phyloP scores from a whole-genome alignment of 2,888 invertebrate species.

The Cryptus armator region DNA sequence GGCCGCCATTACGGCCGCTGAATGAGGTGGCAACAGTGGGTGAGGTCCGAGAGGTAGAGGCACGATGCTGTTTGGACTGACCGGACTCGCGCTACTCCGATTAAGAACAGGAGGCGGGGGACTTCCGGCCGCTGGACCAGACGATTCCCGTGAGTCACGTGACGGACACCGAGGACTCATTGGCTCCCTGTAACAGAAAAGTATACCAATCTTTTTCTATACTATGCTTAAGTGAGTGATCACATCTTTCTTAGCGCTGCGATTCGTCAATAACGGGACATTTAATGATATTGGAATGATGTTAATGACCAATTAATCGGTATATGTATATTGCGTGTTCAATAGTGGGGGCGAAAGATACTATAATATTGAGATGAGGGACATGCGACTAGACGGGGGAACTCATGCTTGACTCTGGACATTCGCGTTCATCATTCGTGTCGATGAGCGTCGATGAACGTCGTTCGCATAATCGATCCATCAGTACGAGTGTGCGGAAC shows the following conservation, averaged over 20 bases:
- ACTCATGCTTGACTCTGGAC: conserved; percentile 9
- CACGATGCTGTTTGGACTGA: conserved; percentile 90
- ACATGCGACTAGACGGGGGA: background rate
- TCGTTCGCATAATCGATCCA: conserved; percentile 75
- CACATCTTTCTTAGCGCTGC: background rate
- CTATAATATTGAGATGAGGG: conserved; percentile 14
- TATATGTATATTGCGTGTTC: background rate
- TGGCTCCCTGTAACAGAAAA: conserved; percentile 90
- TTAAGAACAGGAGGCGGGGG: conserved; percentile 87
- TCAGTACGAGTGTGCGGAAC: conserved; percentile 53
- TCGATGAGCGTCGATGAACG: conserved; percentile 68
- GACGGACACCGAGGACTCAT: conserved; percentile 93
- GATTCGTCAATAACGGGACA: background rate
- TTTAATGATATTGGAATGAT: background rate
- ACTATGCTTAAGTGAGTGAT: background rate
- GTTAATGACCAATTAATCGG: background rate
- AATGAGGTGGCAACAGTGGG: conserved; percentile 91
- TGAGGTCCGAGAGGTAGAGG: conserved; percentile 89
- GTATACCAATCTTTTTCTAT: conserved; percentile 43
- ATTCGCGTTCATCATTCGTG: conserved; percentile 70
- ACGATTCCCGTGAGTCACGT: conserved; percentile 90
- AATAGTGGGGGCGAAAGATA: background rate
- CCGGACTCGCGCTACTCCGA: conserved; percentile 86
- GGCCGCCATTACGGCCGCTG: conserved; percentile 92
- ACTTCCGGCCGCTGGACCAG: conserved; percentile 90